A percentile compares a stretch with the other conserved stretches of the same genome.
These are phyloP conservation scores for Deroptyus accipitrinus DNA, from an alignment of 2,113 vertebrate genomes.

Conservation along the genomic window DNA sequence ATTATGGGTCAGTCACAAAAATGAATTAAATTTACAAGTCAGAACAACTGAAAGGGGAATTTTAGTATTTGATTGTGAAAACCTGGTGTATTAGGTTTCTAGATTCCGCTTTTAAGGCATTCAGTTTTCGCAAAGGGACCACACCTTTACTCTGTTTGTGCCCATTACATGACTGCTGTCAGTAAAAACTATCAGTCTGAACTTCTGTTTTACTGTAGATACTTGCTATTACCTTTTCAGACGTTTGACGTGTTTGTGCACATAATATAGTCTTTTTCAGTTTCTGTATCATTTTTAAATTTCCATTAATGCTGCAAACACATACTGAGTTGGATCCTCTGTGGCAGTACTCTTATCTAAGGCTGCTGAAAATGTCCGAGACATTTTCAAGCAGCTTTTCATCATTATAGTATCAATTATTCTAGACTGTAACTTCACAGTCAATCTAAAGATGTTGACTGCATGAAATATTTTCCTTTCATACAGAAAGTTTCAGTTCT, in stretches of 20 bases:
- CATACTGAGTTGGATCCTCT: not conserved
- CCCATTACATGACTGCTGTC: not conserved
- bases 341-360: not conserved
- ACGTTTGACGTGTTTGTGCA: not conserved
- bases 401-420: not conserved
- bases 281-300: not conserved
- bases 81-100: not conserved
- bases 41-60: not conserved
- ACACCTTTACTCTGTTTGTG: not conserved
- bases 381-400: not conserved
- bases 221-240: not conserved
- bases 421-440: not conserved
- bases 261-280: not conserved
- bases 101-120: not conserved
- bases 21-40: not conserved
- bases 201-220: not conserved
- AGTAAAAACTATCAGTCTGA: not conserved
- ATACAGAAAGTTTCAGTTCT: not conserved
- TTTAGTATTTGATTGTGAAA: not conserved
- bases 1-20: not conserved
- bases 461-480: not conserved
- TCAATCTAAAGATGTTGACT: not conserved
- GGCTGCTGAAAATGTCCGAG: rapidly evolving
- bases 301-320: not conserved
- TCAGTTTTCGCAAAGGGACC: not conserved